Conservation (phyloP, 2,797 vertebrate species). For the Aphelocoma californica region DNA sequence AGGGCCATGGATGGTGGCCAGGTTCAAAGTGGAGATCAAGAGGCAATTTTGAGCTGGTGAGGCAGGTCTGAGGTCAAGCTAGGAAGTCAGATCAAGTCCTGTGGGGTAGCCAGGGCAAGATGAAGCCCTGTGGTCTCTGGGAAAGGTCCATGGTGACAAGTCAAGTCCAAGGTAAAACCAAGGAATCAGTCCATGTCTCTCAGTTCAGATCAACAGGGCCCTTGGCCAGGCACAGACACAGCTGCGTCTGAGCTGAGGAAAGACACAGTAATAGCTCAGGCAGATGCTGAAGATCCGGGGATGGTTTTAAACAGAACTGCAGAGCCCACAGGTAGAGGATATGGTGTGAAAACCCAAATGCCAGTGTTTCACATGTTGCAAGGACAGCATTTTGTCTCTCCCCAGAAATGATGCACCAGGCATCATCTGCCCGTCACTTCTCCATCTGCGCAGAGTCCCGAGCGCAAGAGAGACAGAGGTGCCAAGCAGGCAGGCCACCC, state of each 20-base stretch:
- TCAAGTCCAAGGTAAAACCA: neutral
- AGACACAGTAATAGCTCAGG: neutral
- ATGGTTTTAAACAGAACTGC: neutral
- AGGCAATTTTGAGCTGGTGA: neutral
- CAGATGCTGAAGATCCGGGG: neutral
- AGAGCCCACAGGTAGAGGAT: neutral
- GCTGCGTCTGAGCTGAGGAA: neutral
- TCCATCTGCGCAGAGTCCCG: neutral
- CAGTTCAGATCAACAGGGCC: accelerated
- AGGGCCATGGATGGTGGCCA: neutral
- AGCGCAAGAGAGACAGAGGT: neutral
- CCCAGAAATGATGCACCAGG: neutral
- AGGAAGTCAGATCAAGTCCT: neutral
- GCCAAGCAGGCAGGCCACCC: neutral
- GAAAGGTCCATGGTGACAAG: neutral
- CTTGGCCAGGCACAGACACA: neutral
- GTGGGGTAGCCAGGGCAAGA: neutral
- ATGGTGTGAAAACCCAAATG: neutral
- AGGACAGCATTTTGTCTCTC: neutral
- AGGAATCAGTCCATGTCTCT: neutral
- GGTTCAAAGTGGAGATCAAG: neutral
- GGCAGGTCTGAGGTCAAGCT: neutral
- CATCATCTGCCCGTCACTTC: neutral
- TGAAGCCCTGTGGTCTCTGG: neutral
- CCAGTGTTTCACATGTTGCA: neutral